Evolutionary conservation across 2,797 vertebrate species (phyloP).

Genomic region (Meda fulgida): DNA sequence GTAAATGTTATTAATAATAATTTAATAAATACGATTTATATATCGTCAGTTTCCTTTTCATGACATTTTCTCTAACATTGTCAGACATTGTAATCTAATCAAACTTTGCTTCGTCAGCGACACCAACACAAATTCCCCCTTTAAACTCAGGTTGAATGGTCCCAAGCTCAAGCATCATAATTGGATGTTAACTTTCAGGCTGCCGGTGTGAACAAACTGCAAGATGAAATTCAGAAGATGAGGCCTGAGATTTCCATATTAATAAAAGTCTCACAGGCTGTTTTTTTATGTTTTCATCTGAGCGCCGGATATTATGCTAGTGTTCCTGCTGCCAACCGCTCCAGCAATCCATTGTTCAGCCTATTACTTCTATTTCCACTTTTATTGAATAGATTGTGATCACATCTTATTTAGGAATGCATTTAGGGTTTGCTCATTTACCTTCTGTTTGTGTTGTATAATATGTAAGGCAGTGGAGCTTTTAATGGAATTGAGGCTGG

Average conservation of each 20-base stretch:
- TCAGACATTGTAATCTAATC: slow-evolving; percentile 3
- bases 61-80: too few species aligned
- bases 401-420: slow-evolving; percentile 45
- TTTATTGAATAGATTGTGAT: slow-evolving; percentile 73
- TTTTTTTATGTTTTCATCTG: slow-evolving; percentile 70
- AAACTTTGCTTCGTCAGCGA: not conserved
- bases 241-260: slow-evolving; percentile 57
- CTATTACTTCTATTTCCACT: slow-evolving; percentile 63
- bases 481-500: slow-evolving; percentile 38
- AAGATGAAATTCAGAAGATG: slow-evolving; percentile 48
- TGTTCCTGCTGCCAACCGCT: slow-evolving; percentile 49
- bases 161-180: slow-evolving; percentile 59
- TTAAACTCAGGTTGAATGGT: slow-evolving; percentile 50
- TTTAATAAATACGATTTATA: not conserved
- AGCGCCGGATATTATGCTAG: slow-evolving; percentile 77
- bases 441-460: slow-evolving; percentile 32
- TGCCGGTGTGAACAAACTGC: slow-evolving; percentile 34
- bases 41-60: not conserved
- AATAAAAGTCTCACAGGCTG: slow-evolving; percentile 63
- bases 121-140: not conserved
- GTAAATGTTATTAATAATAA: too few species aligned
- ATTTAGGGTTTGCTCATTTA: slow-evolving; percentile 46
- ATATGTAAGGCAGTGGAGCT: slow-evolving; percentile 14
- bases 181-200: slow-evolving; percentile 27
- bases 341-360: slow-evolving; percentile 52